Percentiles rank a stretch among this genome's conserved stretches.
Evolutionary conservation across 2,797 vertebrate species (phyloP).

Genomic region (Schizothorax lantsangensis): DNA sequence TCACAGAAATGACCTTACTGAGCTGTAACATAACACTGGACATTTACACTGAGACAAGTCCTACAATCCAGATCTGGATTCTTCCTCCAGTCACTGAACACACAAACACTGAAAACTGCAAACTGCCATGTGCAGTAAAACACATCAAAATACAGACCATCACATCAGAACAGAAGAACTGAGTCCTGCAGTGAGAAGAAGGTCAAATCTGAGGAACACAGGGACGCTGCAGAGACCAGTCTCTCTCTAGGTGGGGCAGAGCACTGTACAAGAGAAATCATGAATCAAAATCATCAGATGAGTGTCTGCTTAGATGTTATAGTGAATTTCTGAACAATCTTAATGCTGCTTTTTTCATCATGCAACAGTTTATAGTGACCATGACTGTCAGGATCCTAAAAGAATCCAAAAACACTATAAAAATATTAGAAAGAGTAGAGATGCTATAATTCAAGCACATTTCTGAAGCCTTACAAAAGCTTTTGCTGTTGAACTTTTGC

Average conservation of each 20-base stretch:
- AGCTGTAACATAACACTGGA: too few species aligned
- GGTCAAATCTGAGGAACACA: background rate
- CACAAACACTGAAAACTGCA: constrained; percentile 1
- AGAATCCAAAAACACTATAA: background rate
- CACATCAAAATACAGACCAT: background rate
- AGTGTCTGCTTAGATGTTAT: background rate
- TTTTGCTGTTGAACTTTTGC: background rate
- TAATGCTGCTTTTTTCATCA: too few species aligned
- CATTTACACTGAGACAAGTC: background rate
- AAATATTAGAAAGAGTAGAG: background rate
- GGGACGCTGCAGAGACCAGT: constrained; percentile 30
- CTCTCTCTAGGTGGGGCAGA: constrained; percentile 87
- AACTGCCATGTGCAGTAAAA: constrained; percentile 2
- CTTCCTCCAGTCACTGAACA: background rate
- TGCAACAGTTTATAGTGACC: background rate
- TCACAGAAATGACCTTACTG: background rate
- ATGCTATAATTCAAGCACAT: background rate
- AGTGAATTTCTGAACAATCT: background rate
- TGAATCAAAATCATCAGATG: background rate
- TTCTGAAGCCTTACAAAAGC: background rate
- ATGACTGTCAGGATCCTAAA: background rate
- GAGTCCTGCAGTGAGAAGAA: background rate
- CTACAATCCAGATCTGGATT: background rate
- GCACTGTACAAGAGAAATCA: constrained; percentile 80
- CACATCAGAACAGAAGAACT: background rate